Conservation (phyloP, 2,888 invertebrate species). For the Latheticus oryzae region DNA sequence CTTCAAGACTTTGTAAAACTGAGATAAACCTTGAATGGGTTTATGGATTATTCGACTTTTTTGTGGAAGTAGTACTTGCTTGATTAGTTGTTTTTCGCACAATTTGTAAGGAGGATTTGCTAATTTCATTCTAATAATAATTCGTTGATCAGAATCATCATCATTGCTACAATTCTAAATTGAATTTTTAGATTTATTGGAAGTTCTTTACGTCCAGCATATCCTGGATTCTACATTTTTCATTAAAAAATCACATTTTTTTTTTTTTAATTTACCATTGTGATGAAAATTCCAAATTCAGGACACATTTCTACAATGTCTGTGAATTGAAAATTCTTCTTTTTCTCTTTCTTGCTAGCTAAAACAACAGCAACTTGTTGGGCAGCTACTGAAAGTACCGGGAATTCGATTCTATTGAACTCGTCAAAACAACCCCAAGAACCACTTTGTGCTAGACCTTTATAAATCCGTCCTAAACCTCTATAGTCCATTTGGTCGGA, state of each 20-base stretch:
- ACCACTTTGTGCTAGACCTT: conserved; percentile 94
- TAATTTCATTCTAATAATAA: conserved; percentile 95
- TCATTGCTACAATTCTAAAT: conserved; percentile 98
- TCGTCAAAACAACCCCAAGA: conserved; percentile 99
- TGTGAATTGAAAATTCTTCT: conserved; percentile 90
- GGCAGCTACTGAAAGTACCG: conserved; percentile 94
- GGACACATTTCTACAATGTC: conserved; percentile 92
- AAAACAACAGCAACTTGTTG: conserved; percentile 96
- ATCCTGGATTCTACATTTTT: conserved; percentile 91
- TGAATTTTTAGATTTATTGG: conserved; percentile 98
- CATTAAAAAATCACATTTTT: background rate
- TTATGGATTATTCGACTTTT: too few species aligned
- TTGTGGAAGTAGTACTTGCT: conserved; percentile 80
- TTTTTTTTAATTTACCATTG: conserved; percentile 80
- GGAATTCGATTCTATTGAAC: conserved; percentile 94
- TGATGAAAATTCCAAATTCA: conserved; percentile 97
- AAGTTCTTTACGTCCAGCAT: conserved; percentile 94
- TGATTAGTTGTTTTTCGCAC: conserved; percentile 96
- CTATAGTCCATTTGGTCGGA: conserved; percentile 99
- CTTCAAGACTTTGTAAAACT: conserved; percentile 91
- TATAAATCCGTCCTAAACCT: conserved; percentile 94
- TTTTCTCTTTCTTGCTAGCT: conserved; percentile 92
- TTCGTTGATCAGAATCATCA: conserved; percentile 98
- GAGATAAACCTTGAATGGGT: conserved; percentile 85
- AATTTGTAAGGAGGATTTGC: conserved; percentile 95